phyloP scores from a whole-genome alignment of 2,113 vertebrate species.

The Cardinalis cardinalis region DNA sequence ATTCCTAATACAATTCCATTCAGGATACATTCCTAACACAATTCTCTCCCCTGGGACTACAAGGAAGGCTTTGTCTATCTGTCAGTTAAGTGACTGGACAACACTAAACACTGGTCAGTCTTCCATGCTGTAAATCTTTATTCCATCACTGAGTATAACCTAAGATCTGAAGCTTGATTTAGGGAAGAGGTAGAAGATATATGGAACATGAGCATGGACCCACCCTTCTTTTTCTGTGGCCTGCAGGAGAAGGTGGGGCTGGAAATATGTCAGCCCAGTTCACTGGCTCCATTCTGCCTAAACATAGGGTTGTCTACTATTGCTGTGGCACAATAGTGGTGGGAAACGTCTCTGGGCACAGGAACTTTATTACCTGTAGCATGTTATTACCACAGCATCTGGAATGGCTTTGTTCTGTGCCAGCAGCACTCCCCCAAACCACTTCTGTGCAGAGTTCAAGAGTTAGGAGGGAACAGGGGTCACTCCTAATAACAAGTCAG shows the following conservation, averaged over 20 bases:
- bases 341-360: not conserved
- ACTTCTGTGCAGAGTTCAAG: not conserved
- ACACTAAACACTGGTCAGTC: not conserved
- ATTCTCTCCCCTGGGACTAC: not conserved
- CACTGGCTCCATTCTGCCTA: not conserved
- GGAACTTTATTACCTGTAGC: not conserved
- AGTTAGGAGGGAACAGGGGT: not conserved
- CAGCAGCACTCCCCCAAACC: not conserved
- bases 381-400: not conserved
- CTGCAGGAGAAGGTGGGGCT: not conserved
- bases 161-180: not conserved
- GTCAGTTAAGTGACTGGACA: not conserved
- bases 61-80: not conserved
- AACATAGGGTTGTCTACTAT: not conserved
- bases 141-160: not conserved
- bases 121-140: not conserved
- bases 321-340: not conserved
- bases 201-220: rapidly evolving
- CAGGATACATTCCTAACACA: not conserved
- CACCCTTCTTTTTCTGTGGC: not conserved
- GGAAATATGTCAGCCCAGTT: not conserved
- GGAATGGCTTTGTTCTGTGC: not conserved
- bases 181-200: not conserved
- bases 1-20: rapidly evolving
- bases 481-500: not conserved